Base-by-base conservation (phyloP, 2,888 invertebrate genomes). In the Cheilosia pagana region DNA sequence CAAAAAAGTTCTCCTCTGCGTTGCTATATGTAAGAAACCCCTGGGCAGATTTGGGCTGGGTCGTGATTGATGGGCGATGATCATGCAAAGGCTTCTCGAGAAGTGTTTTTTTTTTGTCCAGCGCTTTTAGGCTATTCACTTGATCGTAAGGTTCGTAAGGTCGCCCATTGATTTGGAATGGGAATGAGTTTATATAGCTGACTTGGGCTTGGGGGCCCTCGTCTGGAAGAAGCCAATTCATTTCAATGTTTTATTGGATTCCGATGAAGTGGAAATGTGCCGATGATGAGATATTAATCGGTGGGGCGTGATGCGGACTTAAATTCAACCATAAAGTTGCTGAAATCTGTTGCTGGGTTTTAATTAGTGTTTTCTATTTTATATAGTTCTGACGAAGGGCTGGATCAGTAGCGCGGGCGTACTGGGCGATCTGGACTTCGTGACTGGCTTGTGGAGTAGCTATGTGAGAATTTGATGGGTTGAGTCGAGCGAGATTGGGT, bases 201-300 rank as follows among this genome's bases (percentile, higher is more conserved):
- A 41, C 25, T 57, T n/a, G n/a, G n/a, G 60, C 77, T 8, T 16
- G 39, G 41, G 75, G 39, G 12, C 41, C 35, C 14, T 19, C 4
- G 3, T 5, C 62, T 12, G 43, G 53, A 67, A 62, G 82, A 57
- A 78, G 67, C 55, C 53, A 43, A 65, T 74, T 28, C 21, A 65
- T 28, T 77, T 67, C 23, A 19, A 23, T 45, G 12, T 63, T 71
- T 71, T 71, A 81, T 81, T 81, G 52, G 71, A 74, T 50, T 68
- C 62, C 68, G 62, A 45, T 68, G 45, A 59, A 78, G 50, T 63
- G 57, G 63, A 53, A 70, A 74, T 50, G 50, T 68, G 57, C 43
- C 35, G 45, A 70, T 85, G 67, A 85, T 85, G 85, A 75, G 85
- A 75, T 76, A 85, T 81, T 85, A 81, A 81, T 85, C 65, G 75